phyloP scores from a whole-genome alignment of 53 echinoderm and acorn worm genomes.

The Stichopus horrens region DNA sequence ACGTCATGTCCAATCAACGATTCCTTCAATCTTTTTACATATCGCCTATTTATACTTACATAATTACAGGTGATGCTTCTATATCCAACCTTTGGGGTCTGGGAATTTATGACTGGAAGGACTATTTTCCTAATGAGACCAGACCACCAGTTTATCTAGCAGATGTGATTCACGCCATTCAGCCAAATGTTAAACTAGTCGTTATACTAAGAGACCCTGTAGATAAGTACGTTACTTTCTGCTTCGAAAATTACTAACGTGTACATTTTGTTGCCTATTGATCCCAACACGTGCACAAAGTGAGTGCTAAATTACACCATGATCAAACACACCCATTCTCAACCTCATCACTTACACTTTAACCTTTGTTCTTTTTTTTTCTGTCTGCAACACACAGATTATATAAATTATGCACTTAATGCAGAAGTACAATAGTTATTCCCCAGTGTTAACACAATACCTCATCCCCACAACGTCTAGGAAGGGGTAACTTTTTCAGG shows the following conservation, averaged over 20 bases:
- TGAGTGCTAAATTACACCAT: too few relatives aligned
- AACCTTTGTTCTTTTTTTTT: neutral
- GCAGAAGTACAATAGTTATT: neutral
- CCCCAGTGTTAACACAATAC: neutral
- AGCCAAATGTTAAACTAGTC: conserved; percentile 24
- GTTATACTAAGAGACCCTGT: conserved; percentile 23
- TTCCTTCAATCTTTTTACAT: too few relatives aligned
- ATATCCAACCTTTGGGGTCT: conserved; percentile 28
- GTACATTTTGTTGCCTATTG: neutral
- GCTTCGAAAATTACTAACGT: neutral
- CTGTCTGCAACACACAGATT: neutral
- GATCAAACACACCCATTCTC: too few relatives aligned
- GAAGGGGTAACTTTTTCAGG: neutral
- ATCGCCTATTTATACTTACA: too few relatives aligned
- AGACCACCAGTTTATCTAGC: conserved; percentile 17
- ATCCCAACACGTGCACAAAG: neutral
- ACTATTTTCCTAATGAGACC: neutral
- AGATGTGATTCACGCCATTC: neutral
- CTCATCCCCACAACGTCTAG: neutral
- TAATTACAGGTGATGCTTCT: conserved; percentile 30
- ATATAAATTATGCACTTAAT: too few relatives aligned
- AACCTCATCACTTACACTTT: neutral
- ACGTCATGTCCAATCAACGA: too few relatives aligned
- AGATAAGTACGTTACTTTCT: neutral
- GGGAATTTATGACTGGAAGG: neutral